phyloP scores from a whole-genome alignment of 2,888 invertebrate genomes.

The Poecilobothrus nobilitatus region DNA sequence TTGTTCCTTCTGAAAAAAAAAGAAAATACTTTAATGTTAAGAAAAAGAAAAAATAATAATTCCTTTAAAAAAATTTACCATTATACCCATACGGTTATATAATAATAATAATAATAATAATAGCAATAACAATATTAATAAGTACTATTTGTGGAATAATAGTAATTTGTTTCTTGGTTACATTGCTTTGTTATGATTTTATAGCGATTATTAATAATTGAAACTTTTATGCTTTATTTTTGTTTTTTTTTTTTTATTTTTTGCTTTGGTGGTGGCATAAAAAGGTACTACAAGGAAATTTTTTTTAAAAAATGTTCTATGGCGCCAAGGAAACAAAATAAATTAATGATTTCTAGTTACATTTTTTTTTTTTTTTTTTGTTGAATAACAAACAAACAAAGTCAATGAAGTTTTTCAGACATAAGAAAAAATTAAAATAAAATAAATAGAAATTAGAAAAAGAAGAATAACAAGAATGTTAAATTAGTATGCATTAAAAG shows the following conservation, averaged over 20 bases:
- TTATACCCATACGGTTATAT: background rate
- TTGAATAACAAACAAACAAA: too few species aligned
- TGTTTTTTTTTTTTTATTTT: background rate
- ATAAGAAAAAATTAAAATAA: too few species aligned
- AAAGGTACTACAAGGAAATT: background rate
- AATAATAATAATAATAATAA: too few species aligned
- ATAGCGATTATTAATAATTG: background rate
- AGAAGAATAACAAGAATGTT: too few species aligned
- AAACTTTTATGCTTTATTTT: background rate
- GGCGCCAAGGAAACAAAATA: constrained; percentile 4
- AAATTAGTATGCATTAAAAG: too few species aligned
- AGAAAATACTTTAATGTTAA: too few species aligned
- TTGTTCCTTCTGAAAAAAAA: too few species aligned
- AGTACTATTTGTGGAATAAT: background rate
- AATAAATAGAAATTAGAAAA: too few species aligned
- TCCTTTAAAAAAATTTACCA: background rate
- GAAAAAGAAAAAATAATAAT: background rate
- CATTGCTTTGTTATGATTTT: constrained; percentile 4
- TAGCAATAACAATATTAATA: background rate
- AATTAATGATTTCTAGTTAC: constrained; percentile 6
- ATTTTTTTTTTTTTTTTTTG: too few species aligned
- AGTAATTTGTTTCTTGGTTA: constrained; percentile 1
- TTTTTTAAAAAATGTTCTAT: background rate
- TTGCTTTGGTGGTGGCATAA: background rate
- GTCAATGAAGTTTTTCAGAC: too few species aligned